Evolutionary conservation across 2,888 invertebrate species (phyloP).

Genomic region (Torymus auratus): DNA sequence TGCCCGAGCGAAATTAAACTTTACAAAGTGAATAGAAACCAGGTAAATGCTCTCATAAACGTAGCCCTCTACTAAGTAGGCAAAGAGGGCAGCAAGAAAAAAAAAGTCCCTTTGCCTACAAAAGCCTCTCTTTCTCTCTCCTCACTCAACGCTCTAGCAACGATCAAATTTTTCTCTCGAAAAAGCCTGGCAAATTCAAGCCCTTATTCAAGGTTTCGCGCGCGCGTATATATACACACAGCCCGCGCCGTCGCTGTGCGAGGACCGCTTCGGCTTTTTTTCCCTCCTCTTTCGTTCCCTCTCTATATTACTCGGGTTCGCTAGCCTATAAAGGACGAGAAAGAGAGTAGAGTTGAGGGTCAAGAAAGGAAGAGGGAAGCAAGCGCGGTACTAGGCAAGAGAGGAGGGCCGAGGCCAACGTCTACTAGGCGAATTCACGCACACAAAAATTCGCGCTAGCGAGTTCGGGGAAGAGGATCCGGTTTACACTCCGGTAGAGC

Average conservation of each 20-base stretch:
- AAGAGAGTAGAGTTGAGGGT: conserved; percentile 60
- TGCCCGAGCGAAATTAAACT: too few species aligned
- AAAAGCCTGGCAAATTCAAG: conserved; percentile 45
- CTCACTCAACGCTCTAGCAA: conserved; percentile 7
- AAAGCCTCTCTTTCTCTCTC: not conserved
- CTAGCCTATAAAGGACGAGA: conserved; percentile 64
- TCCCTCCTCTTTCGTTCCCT: conserved; percentile 48
- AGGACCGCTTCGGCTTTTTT: not conserved
- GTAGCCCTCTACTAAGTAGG: not conserved
- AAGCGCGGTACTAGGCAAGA: conserved; percentile 6
- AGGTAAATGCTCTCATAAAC: not conserved
- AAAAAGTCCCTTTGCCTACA: conserved; percentile 8
- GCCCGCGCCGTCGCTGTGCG: not conserved
- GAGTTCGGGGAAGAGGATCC: conserved; percentile 61
- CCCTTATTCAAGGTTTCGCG: conserved; percentile 46
- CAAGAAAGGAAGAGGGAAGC: conserved; percentile 9
- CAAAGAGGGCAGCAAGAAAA: not conserved
- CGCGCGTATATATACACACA: not conserved
- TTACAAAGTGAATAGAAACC: not conserved
- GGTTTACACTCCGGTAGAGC: conserved; percentile 61
- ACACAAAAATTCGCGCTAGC: conserved; percentile 58
- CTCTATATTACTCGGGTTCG: conserved; percentile 64
- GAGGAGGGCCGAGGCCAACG: conserved; percentile 39
- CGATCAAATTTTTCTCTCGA: conserved; percentile 36
- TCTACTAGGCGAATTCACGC: conserved; percentile 43